A percentile compares a stretch with the other conserved stretches of the same genome.
phyloP scores from a whole-genome alignment of 2,888 invertebrate species.

The Subacronicta megacephala region DNA sequence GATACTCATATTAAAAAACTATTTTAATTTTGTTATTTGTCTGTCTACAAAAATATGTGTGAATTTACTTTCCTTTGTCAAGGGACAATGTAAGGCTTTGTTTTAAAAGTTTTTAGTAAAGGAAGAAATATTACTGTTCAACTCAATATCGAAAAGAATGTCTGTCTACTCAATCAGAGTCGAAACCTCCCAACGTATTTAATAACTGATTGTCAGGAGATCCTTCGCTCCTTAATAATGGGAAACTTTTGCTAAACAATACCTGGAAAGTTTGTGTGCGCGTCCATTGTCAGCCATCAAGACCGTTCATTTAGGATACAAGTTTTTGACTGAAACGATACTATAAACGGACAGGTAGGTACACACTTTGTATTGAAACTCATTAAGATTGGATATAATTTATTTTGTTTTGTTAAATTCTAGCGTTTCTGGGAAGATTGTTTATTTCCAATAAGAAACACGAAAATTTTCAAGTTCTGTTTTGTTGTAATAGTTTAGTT shows the following conservation, averaged over 20 bases:
- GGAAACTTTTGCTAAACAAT: slow-evolving; percentile 38
- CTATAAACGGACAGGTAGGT: slow-evolving; percentile 4
- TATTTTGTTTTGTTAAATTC: slow-evolving; percentile 13
- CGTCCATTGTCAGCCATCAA: slow-evolving; percentile 31
- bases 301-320: slow-evolving; percentile 25
- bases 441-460: too few species aligned
- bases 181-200: slow-evolving; percentile 20
- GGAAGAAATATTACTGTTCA: too few species aligned
- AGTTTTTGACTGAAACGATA: slow-evolving; percentile 8
- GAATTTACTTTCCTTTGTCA: too few species aligned
- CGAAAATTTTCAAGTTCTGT: too few species aligned
- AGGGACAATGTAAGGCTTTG: too few species aligned
- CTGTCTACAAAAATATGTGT: too few species aligned
- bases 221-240: slow-evolving; percentile 33
- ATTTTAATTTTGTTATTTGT: too few species aligned
- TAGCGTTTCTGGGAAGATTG: slow-evolving; percentile 2
- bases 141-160: too few species aligned
- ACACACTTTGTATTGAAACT: slow-evolving; percentile 7
- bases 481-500: too few species aligned
- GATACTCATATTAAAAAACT: too few species aligned
- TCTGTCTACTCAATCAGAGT: neutral
- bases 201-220: slow-evolving; percentile 34
- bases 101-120: too few species aligned
- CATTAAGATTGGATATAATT: slow-evolving; percentile 17
- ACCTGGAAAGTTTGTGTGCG: slow-evolving; percentile 26